Evolutionary conservation across 1,140 invertebrate genomes (phyloP), one percentile per base, ranked within the genome.

Genomic region (Aphis gossypii): DNA sequence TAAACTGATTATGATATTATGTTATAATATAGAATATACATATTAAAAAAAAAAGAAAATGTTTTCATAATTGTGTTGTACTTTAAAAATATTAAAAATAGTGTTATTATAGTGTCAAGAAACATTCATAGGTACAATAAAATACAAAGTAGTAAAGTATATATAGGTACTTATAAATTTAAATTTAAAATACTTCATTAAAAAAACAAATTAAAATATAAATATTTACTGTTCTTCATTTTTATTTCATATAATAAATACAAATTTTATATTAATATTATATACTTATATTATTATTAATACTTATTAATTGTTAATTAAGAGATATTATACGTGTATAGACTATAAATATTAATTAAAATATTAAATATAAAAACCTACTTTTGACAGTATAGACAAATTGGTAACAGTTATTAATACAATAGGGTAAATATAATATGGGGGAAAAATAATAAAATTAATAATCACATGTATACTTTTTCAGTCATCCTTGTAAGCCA

Each of bases 21-120:
- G 21, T 89, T 89, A 25, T 54, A 60, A 25, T 54, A 60, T 38
- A 90, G 23, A 90, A 56, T 41, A 60, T 38, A 51, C 4, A 48
- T 87, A 87, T 46, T 30, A 41, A 86, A 11, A 18, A 76, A 76
- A 68, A 76, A 76, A 35, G n/a, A 54, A 54, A 89, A 56, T 89
- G 35, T 89, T 89, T 76, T 89, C 25, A 54, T 89, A 54, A 54
- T 38, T 89, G 54, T 56, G 21, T 51, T 88, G 11, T 88, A 88
- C 46, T n/a, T n/a, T 20, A 76, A 76, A 20, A 18, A n/a, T 46
- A 84, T 20, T n/a, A 21, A 46, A 46, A 41, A 41, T 41, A 41
- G 38, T 41, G 38, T 88, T 48, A n/a, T 76, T 76, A 76, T 76
- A 35, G 60, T 88, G 51, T 51, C 46, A n/a, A 35, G 6, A 88